Conservation (phyloP, 2,113 vertebrate species). For the Laticauda colubrina region DNA sequence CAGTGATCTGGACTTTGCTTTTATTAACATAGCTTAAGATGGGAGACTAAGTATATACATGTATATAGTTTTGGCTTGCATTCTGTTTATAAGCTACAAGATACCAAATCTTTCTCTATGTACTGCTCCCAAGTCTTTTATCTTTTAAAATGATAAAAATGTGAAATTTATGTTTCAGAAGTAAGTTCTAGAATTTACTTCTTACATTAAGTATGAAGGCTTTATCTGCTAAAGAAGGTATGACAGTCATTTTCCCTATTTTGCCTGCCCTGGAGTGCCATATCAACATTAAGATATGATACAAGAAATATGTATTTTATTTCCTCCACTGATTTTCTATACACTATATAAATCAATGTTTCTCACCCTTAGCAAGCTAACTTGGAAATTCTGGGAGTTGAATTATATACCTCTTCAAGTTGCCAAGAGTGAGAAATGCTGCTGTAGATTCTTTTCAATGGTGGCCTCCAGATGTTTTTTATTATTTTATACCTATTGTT, state of each 20-base stretch:
- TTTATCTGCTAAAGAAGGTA: neutral
- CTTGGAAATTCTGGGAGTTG: neutral
- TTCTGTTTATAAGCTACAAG: neutral
- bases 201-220: neutral
- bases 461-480: neutral
- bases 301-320: neutral
- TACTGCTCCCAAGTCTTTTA: neutral
- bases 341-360: neutral
- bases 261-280: neutral
- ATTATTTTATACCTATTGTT: neutral
- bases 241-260: neutral
- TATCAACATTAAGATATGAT: neutral
- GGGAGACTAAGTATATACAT: neutral
- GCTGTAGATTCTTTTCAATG: neutral
- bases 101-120: neutral
- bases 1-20: neutral
- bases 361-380: neutral
- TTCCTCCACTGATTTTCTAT: neutral
- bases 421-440: neutral
- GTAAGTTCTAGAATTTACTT: neutral
- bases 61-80: neutral
- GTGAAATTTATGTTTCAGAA: neutral
- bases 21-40: neutral
- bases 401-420: neutral
- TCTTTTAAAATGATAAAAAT: neutral